phyloP scores from a whole-genome alignment of 2,888 invertebrate genomes.

The Drosophila neotestacea region DNA sequence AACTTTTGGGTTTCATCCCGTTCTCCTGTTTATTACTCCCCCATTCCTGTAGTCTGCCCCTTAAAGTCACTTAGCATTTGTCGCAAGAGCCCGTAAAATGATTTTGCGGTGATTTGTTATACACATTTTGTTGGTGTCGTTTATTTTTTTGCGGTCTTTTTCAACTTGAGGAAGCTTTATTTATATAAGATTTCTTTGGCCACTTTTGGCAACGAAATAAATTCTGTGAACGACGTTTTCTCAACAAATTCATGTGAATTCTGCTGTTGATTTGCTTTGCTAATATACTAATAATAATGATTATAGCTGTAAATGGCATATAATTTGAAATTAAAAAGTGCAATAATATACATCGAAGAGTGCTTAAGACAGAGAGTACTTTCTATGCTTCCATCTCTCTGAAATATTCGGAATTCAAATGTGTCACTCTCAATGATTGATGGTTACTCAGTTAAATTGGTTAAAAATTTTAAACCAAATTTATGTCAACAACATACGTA shows the following conservation, averaged over 20 bases:
- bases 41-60: neutral
- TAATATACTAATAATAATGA: neutral
- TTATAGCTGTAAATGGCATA: constrained; percentile 8
- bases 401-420: no score
- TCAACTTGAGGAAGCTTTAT: constrained; percentile 8
- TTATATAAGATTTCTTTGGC: constrained; percentile 21
- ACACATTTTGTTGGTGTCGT: constrained; percentile 21
- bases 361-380: neutral
- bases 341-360: neutral
- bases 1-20: constrained; percentile 14
- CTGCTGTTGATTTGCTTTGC: constrained; percentile 3
- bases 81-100: constrained; percentile 34
- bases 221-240: constrained; percentile 4
- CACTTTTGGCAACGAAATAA: constrained; percentile 21
- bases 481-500: neutral
- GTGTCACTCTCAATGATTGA: no score
- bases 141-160: constrained; percentile 20
- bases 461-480: neutral
- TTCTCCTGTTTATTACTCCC: constrained; percentile 1
- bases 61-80: constrained; percentile 38
- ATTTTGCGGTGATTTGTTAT: constrained; percentile 57
- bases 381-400: no score
- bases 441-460: neutral
- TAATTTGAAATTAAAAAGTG: neutral
- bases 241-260: neutral